Conservation (phyloP, 2,888 invertebrate species). For the Megalurothrips usitatus region DNA sequence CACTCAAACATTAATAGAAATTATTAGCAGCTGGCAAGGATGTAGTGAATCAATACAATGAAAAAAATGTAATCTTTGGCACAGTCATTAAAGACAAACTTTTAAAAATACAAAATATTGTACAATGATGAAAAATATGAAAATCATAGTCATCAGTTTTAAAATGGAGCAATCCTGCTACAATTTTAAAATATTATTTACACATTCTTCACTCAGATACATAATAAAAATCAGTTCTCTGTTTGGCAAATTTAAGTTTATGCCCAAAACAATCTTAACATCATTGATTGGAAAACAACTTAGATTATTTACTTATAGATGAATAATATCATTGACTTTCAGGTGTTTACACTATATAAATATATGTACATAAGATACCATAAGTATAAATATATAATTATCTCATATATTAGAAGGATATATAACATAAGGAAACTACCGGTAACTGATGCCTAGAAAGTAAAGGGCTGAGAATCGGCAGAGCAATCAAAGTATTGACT, state of each 20-base stretch:
- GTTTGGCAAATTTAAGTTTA: background rate
- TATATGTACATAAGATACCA: conserved; percentile 15
- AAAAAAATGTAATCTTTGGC: conserved; percentile 3
- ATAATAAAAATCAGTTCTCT: conserved; percentile 15
- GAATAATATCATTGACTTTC: conserved; percentile 14
- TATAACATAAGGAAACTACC: conserved; percentile 17
- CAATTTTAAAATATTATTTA: background rate
- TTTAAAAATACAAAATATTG: background rate
- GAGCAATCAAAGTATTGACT: background rate
- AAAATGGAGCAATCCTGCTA: background rate
- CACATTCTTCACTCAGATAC: background rate
- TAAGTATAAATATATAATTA: conserved; percentile 17
- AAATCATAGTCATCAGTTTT: background rate
- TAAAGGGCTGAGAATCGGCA: background rate
- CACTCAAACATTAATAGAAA: conserved; percentile 7
- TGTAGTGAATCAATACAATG: background rate
- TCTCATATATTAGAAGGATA: background rate
- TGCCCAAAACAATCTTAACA: background rate
- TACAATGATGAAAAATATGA: background rate
- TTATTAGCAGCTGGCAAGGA: background rate
- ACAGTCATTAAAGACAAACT: background rate
- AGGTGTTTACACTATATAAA: conserved; percentile 19
- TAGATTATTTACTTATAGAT: conserved; percentile 2
- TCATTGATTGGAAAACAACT: conserved; percentile 7
- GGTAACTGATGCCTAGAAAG: conserved; percentile 4